Percentiles rank a stretch among this genome's conserved stretches.
phyloP scores from a whole-genome alignment of 2,797 vertebrate genomes.

The Aplochiton taeniatus region DNA sequence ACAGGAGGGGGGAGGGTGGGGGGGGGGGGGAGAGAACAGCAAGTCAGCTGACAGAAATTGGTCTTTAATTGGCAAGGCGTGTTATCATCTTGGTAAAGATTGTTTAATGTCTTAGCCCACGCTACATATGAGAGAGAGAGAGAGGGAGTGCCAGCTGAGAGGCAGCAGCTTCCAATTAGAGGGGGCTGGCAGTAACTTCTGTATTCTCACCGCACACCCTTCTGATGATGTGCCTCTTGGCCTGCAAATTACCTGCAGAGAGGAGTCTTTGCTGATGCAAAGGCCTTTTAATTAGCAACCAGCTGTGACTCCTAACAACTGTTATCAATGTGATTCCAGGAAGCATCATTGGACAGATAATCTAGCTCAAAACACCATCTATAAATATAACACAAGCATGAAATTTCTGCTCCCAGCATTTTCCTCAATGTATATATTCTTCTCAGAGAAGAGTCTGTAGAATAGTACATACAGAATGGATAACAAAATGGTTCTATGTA shows the following conservation, averaged over 20 bases:
- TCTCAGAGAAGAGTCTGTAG: too few relatives aligned
- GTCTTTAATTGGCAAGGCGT: constrained; percentile 33
- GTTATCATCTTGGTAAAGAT: constrained; percentile 31
- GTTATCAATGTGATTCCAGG: constrained; percentile 3
- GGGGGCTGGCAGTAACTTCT: constrained; percentile 39
- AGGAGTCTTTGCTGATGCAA: constrained; percentile 7
- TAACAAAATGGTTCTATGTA: too few relatives aligned
- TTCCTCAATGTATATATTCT: too few relatives aligned
- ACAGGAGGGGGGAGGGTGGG: neutral
- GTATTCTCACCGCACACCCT: constrained; percentile 36
- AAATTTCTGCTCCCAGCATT: too few relatives aligned
- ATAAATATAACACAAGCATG: too few relatives aligned
- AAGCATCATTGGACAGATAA: neutral
- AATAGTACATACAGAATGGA: too few relatives aligned
- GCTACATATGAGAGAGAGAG: constrained; percentile 16
- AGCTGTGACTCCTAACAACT: constrained; percentile 37
- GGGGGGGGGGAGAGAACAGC: neutral
- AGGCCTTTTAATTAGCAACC: constrained; percentile 37
- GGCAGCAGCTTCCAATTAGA: constrained; percentile 51
- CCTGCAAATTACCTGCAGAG: constrained; percentile 47
- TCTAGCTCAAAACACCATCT: too few relatives aligned
- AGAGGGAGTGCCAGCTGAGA: constrained; percentile 31
- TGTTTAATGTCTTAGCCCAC: constrained; percentile 30
- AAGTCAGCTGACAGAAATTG: constrained; percentile 9
- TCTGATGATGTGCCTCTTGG: constrained; percentile 46